Evolutionary conservation across 2,888 invertebrate species (phyloP), one percentile per base, ranked within the genome.

Genomic region (Esperia sulphurella): DNA sequence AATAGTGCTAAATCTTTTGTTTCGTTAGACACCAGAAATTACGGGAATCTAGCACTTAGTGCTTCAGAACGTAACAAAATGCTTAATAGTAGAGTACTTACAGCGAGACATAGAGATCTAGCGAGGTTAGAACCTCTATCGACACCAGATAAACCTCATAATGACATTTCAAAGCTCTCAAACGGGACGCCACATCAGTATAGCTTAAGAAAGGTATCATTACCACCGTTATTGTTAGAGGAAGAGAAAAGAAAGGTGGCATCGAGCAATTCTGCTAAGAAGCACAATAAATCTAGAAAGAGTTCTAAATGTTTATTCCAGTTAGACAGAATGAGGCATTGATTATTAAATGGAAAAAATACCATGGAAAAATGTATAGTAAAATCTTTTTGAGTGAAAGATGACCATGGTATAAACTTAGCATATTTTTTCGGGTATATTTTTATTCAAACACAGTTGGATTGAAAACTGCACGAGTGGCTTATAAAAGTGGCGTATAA

Each of bases 1-100:
- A 84, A 81, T 65, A 89, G 89, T 71, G 89, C 89, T 53, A 89
- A 88, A 58, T 88, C 88, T 31, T 87, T 83, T 59, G 81, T 83
- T 52, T 89, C 88, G 28, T 66, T 88, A 48, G 88, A 87, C 49
- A 75, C 79, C 46, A 81, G 75, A 48, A 85, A 79, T 59, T 81
- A 71, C 51, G 65, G 68, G 14, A 74, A 67, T 47, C 53, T 64
- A 49, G 75, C 74, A 39, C 60, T 79, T 45, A 81, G 83, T 59
- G 79, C 80, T 8, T 75, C 79, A 3, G 84, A 84, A 40, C 68
- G 79, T 12, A 79, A 72, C 45, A 72, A 71, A 45, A 57, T 74
- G 12, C 52, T 74, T 1, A 79, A 75, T 47, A 70, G 61, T 45
- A 79, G 88, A 55, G 78, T 86, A 6, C 70, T 80, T 8, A 89